A percentile compares a stretch with the other conserved stretches of the same genome.
These are phyloP conservation scores for Narcine bancroftii DNA, from an alignment of 2,113 vertebrate species.

Conservation along the genomic window DNA sequence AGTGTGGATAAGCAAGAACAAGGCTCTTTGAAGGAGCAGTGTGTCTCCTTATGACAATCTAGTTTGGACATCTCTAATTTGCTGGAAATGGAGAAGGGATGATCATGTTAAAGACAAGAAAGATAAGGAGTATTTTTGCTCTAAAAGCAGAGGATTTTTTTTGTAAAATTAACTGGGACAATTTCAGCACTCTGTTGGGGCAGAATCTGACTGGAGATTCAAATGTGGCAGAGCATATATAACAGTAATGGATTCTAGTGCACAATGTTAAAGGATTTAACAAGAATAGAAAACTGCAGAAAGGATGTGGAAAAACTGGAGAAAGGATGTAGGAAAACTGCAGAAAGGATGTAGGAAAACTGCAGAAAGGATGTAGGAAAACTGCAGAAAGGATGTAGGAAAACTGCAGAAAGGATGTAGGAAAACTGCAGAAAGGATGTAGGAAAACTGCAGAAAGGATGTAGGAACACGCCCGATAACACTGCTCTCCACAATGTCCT, in stretches of 20 bases:
- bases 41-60: neutral
- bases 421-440: neutral
- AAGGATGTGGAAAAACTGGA: neutral
- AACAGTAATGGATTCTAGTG: neutral
- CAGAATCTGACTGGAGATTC: neutral
- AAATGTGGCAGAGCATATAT: neutral
- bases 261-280: neutral
- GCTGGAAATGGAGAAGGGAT: neutral
- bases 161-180: neutral
- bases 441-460: neutral
- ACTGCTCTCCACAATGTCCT: neutral
- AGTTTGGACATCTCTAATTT: neutral
- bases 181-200: neutral
- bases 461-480: neutral
- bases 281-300: neutral
- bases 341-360: neutral
- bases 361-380: neutral
- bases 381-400: neutral
- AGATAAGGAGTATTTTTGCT: neutral
- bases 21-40: neutral
- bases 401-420: neutral
- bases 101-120: neutral
- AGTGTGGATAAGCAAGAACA: neutral
- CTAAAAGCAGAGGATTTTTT: neutral
- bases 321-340: neutral